Conservation (phyloP, 2,113 vertebrate genomes). For the Gulo gulo region DNA sequence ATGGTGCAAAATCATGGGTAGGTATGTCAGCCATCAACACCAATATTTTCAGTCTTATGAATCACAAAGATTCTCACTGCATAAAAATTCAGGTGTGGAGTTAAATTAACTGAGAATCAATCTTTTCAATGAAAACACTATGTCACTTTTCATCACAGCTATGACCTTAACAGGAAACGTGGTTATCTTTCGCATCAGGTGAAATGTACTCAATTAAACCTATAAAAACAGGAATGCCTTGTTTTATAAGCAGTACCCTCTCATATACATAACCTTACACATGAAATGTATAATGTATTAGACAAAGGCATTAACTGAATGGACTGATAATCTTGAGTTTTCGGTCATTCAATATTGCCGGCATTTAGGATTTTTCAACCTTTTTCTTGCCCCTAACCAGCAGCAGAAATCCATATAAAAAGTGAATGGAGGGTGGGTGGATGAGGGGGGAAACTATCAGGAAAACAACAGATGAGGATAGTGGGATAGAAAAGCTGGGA, state of each 20-base stretch:
- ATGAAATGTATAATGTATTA: background rate
- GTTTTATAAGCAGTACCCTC: background rate
- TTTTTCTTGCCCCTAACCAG: background rate
- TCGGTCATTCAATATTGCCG: background rate
- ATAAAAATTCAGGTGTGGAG: background rate
- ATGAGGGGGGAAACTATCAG: background rate
- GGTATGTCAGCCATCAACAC: background rate
- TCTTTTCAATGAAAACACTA: background rate
- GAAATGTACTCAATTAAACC: background rate
- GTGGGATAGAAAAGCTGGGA: background rate
- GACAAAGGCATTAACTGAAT: background rate
- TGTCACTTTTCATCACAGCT: background rate
- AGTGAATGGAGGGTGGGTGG: background rate
- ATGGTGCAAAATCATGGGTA: background rate
- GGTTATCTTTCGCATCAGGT: background rate
- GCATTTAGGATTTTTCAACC: background rate
- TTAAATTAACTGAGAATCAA: background rate
- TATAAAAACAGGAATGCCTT: background rate
- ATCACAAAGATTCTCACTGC: background rate
- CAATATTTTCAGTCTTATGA: background rate
- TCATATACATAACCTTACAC: background rate
- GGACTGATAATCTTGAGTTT: background rate
- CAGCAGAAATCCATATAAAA: background rate
- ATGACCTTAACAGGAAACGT: background rate
- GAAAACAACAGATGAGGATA: background rate